Base-by-base conservation (phyloP, 2,113 vertebrate genomes). In the Lepisosteus oculatus region DNA sequence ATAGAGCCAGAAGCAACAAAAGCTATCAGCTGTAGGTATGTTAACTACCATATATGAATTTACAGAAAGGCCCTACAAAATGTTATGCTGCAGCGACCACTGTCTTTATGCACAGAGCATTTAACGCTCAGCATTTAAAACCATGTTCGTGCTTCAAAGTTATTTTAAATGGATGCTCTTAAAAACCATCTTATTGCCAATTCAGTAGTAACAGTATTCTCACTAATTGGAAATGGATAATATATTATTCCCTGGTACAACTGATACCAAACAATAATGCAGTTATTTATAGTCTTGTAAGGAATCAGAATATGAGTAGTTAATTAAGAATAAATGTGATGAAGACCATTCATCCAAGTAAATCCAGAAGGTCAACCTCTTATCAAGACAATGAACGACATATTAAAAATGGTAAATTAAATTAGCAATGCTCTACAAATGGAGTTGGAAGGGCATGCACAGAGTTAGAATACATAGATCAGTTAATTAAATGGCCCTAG, bases 291-390 rank as follows among this genome's bases (percentile, higher is more conserved):
- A 44, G 71, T 70, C 67, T 67, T 77, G 77, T 81, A 77, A 78
- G 72, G 73, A 75, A 72, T 76, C 71, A 71, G 67, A 70, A 72
- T 80, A 65, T 59, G 63, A 77, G 66, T 70, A 69, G 77, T 72
- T 85, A 81, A 85, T 86, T 80, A 87, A 79, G 75, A 67, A 41
- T 61, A 59, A 63, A 14, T n/a, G 45, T 75, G 77, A 86, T 85
- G 80, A 85, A 76, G 71, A 54, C 61, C 45, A 43, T 57, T 71
- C 65, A 47, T 65, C 57, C 72, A 59, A 55, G 47, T 61, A 73
- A 61, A 65, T 66, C 66, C 56, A 41, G 63, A 76, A 78, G 80
- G 77, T 80, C 81, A 77, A 74, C 68, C 47, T 71, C 65, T 68
- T 70, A 74, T 63, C 54, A 61, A 41, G 41, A 64, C 61, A 72